Evolutionary conservation across 2,888 invertebrate species (phyloP), one percentile per base, ranked within the genome.

Genomic region (Lingula anatina): DNA sequence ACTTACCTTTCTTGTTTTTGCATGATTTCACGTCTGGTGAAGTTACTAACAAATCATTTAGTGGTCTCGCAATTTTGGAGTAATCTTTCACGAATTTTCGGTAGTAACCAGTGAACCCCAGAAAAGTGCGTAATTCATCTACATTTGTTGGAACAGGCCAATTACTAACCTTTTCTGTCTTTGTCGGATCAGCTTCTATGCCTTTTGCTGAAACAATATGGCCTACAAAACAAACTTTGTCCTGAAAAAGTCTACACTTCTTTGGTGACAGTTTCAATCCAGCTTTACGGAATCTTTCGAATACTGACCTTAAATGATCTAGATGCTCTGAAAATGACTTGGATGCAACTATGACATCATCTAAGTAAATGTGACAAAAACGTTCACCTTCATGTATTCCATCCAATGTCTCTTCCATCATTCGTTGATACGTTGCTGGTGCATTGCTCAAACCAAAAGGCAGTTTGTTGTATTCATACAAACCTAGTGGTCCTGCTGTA

Each of bases 271-370:
- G 31, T 40, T 56, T 54, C 20, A 58, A 35, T 15, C 51, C 43
- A 20, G 18, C 31, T 20, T 47, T 9, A 15, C 38, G 36, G 5
- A 55, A 37, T 26, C 53, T 42, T 2, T 42, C 25, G 26, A 60
- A 46, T 9, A 58, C 52, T 15, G 25, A 2, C 20, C 49, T 39
- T 27, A 57, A 25, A 12, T 54, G 42, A 21, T 51, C 49, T 18
- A 54, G 23, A 39, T 55, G 53, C 43, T 54, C 46, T 21, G 52
- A 49, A 31, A 46, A 50, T 9, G 46, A 43, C 3, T 31, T 46
- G n/a, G 46, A 46, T 28, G 51, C 57, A 26, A 58, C 50, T 3
- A 60, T 55, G 15, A 60, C n/a, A 40, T 62, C 59, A 44, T 58
- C 57, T 5, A 62, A 20, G 28, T 51, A 57, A 1, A 56, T 47